These are phyloP conservation scores for Holcopasites calliopsidis DNA, from an alignment of 1,140 invertebrate genomes.

Conservation along the genomic window DNA sequence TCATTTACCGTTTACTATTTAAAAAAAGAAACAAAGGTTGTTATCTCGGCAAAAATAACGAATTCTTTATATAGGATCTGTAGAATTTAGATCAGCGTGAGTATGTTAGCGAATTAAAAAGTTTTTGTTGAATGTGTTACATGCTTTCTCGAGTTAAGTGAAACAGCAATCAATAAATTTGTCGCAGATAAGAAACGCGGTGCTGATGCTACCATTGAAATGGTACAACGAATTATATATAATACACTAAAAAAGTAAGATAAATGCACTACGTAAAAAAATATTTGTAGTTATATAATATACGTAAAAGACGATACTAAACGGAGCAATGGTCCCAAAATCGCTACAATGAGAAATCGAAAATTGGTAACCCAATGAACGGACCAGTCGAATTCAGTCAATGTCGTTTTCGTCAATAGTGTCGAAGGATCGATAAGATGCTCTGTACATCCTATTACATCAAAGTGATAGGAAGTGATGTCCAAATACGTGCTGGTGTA, in stretches of 20 bases:
- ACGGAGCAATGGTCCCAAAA: slow-evolving; percentile 61
- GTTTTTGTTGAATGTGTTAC: not conserved
- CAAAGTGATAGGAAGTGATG: slow-evolving; percentile 51
- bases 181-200: slow-evolving; percentile 26
- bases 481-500: slow-evolving; percentile 52
- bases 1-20: not conserved
- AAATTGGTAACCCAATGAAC: slow-evolving; percentile 37
- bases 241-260: slow-evolving; percentile 31
- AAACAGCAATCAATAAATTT: not conserved
- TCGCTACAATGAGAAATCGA: slow-evolving; percentile 52
- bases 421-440: slow-evolving; percentile 22
- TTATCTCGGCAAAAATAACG: not conserved
- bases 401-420: slow-evolving; percentile 17
- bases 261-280: slow-evolving; percentile 38
- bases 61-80: not conserved
- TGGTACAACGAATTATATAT: slow-evolving; percentile 24
- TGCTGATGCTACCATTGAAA: slow-evolving; percentile 7
- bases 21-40: not conserved
- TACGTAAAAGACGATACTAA: slow-evolving; percentile 32
- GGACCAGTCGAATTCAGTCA: slow-evolving; percentile 29
- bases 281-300: slow-evolving; percentile 38
- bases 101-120: not conserved
- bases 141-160: not conserved
- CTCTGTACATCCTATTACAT: slow-evolving; percentile 39
- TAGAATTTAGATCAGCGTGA: not conserved